Conservation (phyloP, 2,113 vertebrate genomes). For the Engystomops pustulosus region DNA sequence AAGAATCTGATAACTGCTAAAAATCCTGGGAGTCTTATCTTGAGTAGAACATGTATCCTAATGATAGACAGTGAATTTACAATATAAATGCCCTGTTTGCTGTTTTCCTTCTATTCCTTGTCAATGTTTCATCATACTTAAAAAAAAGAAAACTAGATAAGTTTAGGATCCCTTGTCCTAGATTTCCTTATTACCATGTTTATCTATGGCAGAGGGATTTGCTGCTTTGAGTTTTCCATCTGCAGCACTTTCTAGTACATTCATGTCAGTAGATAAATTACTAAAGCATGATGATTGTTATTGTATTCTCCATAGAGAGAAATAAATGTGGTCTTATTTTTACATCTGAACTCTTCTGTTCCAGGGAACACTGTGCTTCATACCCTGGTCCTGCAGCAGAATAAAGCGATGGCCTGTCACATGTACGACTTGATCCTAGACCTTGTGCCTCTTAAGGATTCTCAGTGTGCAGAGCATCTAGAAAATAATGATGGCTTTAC, state of each 20-base stretch:
- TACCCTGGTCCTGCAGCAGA: not conserved
- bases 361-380: slow-evolving; percentile 3
- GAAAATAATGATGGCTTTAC: not conserved
- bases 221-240: not conserved
- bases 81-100: too few relatives aligned
- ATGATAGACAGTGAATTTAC: too few relatives aligned
- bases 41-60: too few relatives aligned
- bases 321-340: slow-evolving; percentile 14
- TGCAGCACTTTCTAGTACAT: not conserved
- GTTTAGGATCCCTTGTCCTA: not conserved
- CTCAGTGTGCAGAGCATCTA: not conserved
- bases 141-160: too few relatives aligned
- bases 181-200: not conserved
- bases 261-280: not conserved
- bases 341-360: not conserved
- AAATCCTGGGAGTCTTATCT: too few relatives aligned
- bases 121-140: too few relatives aligned
- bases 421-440: not conserved
- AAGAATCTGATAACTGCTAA: too few relatives aligned
- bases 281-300: not conserved
- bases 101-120: too few relatives aligned
- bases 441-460: not conserved
- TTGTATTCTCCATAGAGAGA: not conserved
- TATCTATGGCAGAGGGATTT: not conserved
- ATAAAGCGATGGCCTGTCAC: not conserved